Conservation (phyloP, 2,888 invertebrate species). For the Fragum whitleyi region DNA sequence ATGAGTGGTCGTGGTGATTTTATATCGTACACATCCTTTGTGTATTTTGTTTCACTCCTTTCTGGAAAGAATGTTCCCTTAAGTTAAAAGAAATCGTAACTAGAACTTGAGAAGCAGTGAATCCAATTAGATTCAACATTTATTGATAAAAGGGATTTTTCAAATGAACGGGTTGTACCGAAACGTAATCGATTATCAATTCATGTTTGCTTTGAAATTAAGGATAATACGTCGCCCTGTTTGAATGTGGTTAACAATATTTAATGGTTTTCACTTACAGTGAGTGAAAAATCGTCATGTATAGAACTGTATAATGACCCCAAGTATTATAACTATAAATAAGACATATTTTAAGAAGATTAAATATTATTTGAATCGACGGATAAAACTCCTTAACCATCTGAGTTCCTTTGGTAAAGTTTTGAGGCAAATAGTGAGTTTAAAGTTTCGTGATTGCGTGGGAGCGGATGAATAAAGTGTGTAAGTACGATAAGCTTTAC, state of each 20-base stretch:
- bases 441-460: not conserved
- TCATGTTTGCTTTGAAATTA: conserved; percentile 17
- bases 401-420: conserved; percentile 1
- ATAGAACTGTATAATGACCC: conserved; percentile 2
- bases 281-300: conserved; percentile 9
- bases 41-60: no score
- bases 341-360: conserved; percentile 24
- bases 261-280: conserved; percentile 15
- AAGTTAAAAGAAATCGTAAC: no score
- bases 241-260: conserved; percentile 11
- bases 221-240: conserved; percentile 19
- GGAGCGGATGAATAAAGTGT: not conserved
- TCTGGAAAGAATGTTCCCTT: no score
- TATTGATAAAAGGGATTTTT: not conserved
- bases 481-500: conserved; percentile 52
- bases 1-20: no score
- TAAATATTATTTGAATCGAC: conserved; percentile 23
- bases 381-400: conserved; percentile 9
- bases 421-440: not conserved
- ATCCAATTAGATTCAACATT: not conserved
- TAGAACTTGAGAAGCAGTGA: no score
- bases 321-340: conserved; percentile 23
- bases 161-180: not conserved
- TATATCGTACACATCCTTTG: no score
- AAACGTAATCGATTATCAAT: conserved; percentile 22